Evolutionary conservation across 2,888 invertebrate genomes (phyloP), one percentile per base, ranked within the genome.

Genomic region (Lomographa bimaculata): DNA sequence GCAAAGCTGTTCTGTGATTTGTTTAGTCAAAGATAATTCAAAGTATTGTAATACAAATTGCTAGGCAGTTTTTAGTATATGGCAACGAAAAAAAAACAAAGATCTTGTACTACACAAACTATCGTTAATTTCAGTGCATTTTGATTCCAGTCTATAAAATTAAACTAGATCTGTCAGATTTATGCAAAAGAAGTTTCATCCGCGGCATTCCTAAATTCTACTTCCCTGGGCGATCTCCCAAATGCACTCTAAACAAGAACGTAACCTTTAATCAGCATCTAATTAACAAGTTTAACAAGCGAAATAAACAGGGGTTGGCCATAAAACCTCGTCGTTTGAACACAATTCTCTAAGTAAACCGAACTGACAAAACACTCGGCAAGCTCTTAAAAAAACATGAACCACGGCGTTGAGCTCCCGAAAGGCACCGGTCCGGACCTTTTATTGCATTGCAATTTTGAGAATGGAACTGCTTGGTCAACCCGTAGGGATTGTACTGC

Each of bases 381-480:
- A 23, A 49, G 44, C 54, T 55, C 51, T 60, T 61, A 63, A 59
- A 57, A 57, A 56, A 50, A 61, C 51, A 63, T 54, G 55, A 50
- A 56, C 29, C 46, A 51, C 44, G 36, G 44, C 40, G 29, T 50
- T 12, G 44, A 54, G 43, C 45, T 66, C 64, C 65, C 65, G 24
- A 47, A 57, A 64, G 67, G 57, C 54, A 49, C 38, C 49, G 45
- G 47, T 51, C 46, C 42, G 50, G 43, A 43, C 41, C 46, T 51
- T 66, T 73, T 68, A 72, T 71, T 54, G 67, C 60, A 57, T 66
- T 67, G 79, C 76, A 79, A 80, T 79, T 80, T 78, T 68, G 60
- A 70, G 76, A 79, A 79, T 79, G 73, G 75, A 76, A 73, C 59
- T 60, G 57, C 43, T 50, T 50, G 45, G 50, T 45, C 45, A 33